phyloP scores from a whole-genome alignment of 2,113 vertebrate genomes.

The Pterocles gutturalis region DNA sequence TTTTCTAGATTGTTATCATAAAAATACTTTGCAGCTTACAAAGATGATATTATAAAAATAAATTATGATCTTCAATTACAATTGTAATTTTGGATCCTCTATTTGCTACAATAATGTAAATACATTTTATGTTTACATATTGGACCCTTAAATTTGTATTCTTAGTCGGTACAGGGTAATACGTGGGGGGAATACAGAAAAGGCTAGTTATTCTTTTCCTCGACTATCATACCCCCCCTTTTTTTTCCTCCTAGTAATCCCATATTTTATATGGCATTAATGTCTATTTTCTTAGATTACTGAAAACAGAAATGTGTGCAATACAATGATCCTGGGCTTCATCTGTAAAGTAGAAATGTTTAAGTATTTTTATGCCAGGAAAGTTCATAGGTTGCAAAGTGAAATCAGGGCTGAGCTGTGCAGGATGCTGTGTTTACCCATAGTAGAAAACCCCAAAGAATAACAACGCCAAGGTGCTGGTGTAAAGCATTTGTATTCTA shows the following conservation, averaged over 20 bases:
- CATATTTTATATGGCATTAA: background rate
- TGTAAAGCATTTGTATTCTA: background rate
- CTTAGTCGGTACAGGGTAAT: background rate
- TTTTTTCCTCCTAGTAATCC: background rate
- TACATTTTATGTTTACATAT: background rate
- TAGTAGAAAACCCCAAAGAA: background rate
- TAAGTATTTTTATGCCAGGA: background rate
- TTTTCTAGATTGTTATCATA: background rate
- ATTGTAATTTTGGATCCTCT: background rate
- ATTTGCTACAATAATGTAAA: background rate
- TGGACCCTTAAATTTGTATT: background rate
- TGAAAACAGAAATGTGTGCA: background rate
- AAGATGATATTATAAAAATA: background rate
- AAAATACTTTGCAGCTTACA: background rate
- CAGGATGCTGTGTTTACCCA: background rate
- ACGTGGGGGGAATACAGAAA: background rate
- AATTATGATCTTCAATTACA: background rate
- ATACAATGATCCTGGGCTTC: fast-evolving
- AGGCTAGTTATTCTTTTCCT: background rate
- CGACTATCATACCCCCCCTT: fast-evolving
- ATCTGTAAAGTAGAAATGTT: background rate
- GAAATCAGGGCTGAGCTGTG: background rate
- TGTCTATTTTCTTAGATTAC: background rate
- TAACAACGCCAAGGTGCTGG: background rate
- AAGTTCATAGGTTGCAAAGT: background rate